Conservation (phyloP, 2,888 invertebrate genomes). For the Perithous albicinctus region DNA sequence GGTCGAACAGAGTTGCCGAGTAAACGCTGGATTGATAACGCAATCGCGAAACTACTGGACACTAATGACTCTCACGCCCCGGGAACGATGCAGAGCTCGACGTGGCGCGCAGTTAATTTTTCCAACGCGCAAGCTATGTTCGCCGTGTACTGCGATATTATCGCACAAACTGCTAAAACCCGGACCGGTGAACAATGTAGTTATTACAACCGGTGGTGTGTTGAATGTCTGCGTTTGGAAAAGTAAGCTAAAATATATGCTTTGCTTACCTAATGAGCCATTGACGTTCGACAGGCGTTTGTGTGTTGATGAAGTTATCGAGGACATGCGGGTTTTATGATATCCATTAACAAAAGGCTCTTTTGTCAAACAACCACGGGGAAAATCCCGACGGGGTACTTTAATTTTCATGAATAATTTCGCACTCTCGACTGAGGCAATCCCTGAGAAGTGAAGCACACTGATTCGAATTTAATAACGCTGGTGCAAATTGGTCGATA, state of each 20-base stretch:
- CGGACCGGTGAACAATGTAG: neutral
- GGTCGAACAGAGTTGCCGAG: neutral
- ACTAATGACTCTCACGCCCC: constrained; percentile 41
- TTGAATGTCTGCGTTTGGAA: neutral
- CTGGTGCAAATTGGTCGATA: neutral
- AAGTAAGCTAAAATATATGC: neutral
- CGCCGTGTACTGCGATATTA: constrained; percentile 1
- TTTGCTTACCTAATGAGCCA: neutral
- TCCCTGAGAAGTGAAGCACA: neutral
- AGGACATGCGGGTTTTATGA: constrained; percentile 1
- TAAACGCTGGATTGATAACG: constrained; percentile 46
- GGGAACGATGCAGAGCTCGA: neutral
- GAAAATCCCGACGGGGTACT: constrained; percentile 8
- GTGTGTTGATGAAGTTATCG: constrained; percentile 18
- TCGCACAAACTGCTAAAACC: neutral
- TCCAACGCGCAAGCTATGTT: constrained; percentile 14
- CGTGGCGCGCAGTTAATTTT: constrained; percentile 35
- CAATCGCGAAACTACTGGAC: constrained; percentile 46
- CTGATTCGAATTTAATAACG: constrained; percentile 45
- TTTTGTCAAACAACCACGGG: constrained; percentile 7
- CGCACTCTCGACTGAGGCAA: constrained; percentile 1
- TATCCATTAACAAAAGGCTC: neutral
- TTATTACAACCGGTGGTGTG: neutral
- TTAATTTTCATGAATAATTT: constrained; percentile 45
- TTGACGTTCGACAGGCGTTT: neutral